Conservation (phyloP, 2,113 vertebrate species). For the Ascaphus truei region DNA sequence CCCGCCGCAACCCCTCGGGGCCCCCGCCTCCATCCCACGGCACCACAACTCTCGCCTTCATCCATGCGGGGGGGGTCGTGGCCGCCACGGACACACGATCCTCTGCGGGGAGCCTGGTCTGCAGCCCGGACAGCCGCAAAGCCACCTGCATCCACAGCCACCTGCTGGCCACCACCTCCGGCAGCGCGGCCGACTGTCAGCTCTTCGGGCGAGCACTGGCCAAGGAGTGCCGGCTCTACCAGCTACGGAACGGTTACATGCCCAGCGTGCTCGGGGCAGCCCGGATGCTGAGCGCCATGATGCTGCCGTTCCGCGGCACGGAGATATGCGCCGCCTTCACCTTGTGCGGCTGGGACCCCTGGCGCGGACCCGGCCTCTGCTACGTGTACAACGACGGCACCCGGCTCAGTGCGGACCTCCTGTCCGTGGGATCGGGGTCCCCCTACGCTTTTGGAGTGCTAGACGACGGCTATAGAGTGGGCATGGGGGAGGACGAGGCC, state of each 20-base stretch:
- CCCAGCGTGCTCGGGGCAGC: slow-evolving; percentile 67
- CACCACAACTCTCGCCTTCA: slow-evolving; percentile 76
- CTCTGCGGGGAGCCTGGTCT: slow-evolving; percentile 65
- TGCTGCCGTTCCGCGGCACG: slow-evolving; percentile 69
- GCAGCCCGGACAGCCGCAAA: slow-evolving; percentile 63
- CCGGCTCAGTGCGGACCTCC: slow-evolving; percentile 60
- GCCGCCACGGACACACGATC: slow-evolving; percentile 77
- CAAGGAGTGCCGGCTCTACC: slow-evolving; percentile 68
- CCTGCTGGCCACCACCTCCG: slow-evolving; percentile 72
- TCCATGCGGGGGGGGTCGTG: slow-evolving; percentile 71
- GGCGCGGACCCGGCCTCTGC: slow-evolving; percentile 63
- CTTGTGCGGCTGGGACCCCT: slow-evolving; percentile 75
- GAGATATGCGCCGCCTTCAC: slow-evolving; percentile 75
- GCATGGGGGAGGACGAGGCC: slow-evolving; percentile 64
- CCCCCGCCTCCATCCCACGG: slow-evolving; percentile 58
- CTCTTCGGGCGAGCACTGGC: slow-evolving; percentile 67
- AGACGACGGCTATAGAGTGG: slow-evolving; percentile 58
- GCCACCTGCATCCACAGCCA: slow-evolving; percentile 71
- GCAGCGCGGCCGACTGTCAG: slow-evolving; percentile 72
- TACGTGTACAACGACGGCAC: slow-evolving; percentile 80
- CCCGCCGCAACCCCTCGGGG: neutral
- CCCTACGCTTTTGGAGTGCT: slow-evolving; percentile 76
- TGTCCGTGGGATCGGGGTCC: slow-evolving; percentile 82
- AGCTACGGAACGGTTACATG: slow-evolving; percentile 56
- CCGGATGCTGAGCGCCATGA: slow-evolving; percentile 67